Evolutionary conservation across 1,140 invertebrate genomes (phyloP), one percentile per base, ranked within the genome.

Genomic region (Solen grandis): DNA sequence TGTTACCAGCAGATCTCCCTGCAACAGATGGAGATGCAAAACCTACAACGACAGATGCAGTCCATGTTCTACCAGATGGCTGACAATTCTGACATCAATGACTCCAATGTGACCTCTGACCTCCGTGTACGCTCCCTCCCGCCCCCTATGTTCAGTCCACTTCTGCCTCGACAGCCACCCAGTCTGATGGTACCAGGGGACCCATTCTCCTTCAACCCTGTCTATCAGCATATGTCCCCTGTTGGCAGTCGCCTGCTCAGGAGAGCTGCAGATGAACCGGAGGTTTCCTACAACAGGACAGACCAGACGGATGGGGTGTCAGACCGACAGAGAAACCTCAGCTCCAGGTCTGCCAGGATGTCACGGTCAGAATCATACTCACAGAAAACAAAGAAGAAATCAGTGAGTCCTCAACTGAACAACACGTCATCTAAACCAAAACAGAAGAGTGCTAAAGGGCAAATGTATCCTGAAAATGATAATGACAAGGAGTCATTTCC

Each of bases 1-100:
- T 88, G 88, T 73, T 85, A 89, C 59, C 89, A 90, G 76, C 89
- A 90, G 73, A 81, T 91, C 52, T 77, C 83, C 65, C 74, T 87
- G 65, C 91, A 92, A 76, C 90, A 91, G 60, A 70, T 84, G 57
- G 90, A 91, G 66, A 88, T 91, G 73, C 85, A 87, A 22, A 88
- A 89, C 52, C 66, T 86, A 41, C 85, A 86, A 60, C 22, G 86
- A 65, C 84, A 86, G 50, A 72, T 86, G 66, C 85, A 86, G 33
- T 19, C 75, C 2, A 31, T 77, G 2, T 22, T 77, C 38, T 77
- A 66, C 62, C 75, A 77, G 27, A 4, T 65, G 1, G 19, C 75
- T 25, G 62, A 68, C 31, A 38, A 46, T 2, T 38, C 60, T 46
- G 75, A 50, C 8, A 8, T 46, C 13, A 66, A 59, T n/a, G 75